Conservation (phyloP, 1,140 invertebrate species). For the Tribolium castaneum region DNA sequence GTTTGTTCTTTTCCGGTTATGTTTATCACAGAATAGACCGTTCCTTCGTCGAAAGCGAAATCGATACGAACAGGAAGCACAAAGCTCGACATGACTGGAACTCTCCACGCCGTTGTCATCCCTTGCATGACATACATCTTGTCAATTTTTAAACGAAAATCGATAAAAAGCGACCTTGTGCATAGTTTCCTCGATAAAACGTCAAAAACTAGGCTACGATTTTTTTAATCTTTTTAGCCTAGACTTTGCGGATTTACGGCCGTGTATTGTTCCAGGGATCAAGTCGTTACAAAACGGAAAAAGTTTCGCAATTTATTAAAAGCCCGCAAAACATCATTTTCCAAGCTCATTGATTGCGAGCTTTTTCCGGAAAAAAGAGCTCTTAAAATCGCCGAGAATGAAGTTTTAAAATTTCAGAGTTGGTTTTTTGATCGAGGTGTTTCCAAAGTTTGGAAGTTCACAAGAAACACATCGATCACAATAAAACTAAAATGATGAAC, state of each 20-base stretch:
- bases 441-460: background rate
- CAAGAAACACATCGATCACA: background rate
- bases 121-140: background rate
- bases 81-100: background rate
- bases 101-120: background rate
- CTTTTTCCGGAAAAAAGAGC: background rate
- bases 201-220: background rate
- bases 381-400: background rate
- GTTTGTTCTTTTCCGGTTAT: background rate
- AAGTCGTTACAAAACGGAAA: too few relatives aligned
- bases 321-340: too few relatives aligned
- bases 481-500: too few relatives aligned
- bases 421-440: background rate
- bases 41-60: background rate
- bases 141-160: background rate
- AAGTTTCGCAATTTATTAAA: too few relatives aligned
- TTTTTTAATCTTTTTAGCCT: background rate
- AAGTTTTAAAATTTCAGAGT: background rate
- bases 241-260: too few relatives aligned
- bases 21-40: background rate
- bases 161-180: background rate
- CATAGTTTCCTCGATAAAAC: background rate
- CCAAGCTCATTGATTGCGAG: background rate
- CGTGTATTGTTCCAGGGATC: background rate
- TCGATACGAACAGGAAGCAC: background rate